phyloP scores from a whole-genome alignment of 2,888 invertebrate genomes.

The Cactoblastis cactorum region DNA sequence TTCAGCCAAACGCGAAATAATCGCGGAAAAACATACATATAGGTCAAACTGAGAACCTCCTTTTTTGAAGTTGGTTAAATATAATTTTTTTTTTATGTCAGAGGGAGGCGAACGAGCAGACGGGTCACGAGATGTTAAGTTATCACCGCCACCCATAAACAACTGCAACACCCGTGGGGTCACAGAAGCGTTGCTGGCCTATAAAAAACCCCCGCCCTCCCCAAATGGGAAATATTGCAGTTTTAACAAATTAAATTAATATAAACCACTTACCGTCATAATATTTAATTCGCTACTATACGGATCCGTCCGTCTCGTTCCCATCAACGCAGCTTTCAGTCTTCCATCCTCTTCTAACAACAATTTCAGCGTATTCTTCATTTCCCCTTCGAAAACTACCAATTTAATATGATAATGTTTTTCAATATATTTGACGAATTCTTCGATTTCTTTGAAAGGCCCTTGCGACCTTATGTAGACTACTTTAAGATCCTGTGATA shows the following conservation, averaged over 20 bases:
- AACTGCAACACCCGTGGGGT: no score
- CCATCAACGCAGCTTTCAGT: conserved; percentile 94
- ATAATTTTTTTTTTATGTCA: no score
- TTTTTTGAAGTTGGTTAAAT: no score
- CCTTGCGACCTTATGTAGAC: conserved; percentile 90
- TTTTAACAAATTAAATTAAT: no score
- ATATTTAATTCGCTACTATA: conserved; percentile 82
- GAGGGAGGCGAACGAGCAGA: no score
- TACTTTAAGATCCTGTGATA: conserved; percentile 79
- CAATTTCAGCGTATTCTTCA: conserved; percentile 84
- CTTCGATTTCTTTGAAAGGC: conserved; percentile 92
- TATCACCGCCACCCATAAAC: background rate
- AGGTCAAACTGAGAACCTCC: no score
- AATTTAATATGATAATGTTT: conserved; percentile 87
- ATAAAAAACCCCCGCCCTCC: no score
- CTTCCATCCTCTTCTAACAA: conserved; percentile 78
- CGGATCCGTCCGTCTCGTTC: conserved; percentile 93
- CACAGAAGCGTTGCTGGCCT: no score
- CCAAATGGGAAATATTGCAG: no score
- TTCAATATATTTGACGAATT: conserved; percentile 87
- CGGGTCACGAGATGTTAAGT: no score
- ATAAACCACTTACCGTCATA: conserved; percentile 83
- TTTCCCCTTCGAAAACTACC: conserved; percentile 82
- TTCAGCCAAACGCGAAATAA: no score
- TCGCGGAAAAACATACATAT: no score